phyloP scores from a whole-genome alignment of 2,797 vertebrate genomes.

The Fistularia tabacaria region DNA sequence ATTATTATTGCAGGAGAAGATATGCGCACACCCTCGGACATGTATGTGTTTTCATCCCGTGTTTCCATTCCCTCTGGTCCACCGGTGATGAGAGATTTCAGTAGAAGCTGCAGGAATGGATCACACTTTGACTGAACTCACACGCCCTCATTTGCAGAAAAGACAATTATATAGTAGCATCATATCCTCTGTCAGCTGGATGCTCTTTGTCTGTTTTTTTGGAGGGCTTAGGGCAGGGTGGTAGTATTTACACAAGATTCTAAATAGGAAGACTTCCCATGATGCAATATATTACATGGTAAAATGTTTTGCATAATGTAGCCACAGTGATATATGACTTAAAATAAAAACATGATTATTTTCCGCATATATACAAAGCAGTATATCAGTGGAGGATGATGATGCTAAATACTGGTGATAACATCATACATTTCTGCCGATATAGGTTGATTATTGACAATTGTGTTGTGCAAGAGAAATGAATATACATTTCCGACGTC shows the following conservation, averaged over 20 bases:
- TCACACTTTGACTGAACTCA: conserved; percentile 17
- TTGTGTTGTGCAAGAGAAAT: too few relatives aligned
- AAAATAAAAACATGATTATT: conserved; percentile 7
- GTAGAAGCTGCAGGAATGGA: conserved; percentile 36
- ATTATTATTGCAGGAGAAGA: conserved; percentile 7
- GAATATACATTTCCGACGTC: too few relatives aligned
- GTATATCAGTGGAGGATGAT: too few relatives aligned
- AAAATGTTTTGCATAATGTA: background rate
- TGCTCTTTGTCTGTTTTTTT: background rate
- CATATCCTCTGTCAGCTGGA: conserved; percentile 22
- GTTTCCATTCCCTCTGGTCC: conserved; percentile 9
- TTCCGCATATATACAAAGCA: conserved; percentile 12
- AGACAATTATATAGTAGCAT: conserved; percentile 44
- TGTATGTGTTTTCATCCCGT: background rate
- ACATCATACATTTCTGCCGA: too few relatives aligned
- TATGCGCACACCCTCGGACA: background rate
- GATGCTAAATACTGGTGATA: background rate
- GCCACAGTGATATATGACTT: conserved; percentile 1
- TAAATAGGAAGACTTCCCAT: background rate
- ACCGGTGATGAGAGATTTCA: conserved; percentile 47
- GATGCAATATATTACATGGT: conserved; percentile 9
- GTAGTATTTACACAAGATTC: conserved; percentile 6
- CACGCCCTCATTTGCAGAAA: background rate
- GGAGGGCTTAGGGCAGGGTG: background rate
- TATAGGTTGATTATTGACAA: too few relatives aligned